phyloP scores from a whole-genome alignment of 2,113 vertebrate species.

The Triplophysa rosa region DNA sequence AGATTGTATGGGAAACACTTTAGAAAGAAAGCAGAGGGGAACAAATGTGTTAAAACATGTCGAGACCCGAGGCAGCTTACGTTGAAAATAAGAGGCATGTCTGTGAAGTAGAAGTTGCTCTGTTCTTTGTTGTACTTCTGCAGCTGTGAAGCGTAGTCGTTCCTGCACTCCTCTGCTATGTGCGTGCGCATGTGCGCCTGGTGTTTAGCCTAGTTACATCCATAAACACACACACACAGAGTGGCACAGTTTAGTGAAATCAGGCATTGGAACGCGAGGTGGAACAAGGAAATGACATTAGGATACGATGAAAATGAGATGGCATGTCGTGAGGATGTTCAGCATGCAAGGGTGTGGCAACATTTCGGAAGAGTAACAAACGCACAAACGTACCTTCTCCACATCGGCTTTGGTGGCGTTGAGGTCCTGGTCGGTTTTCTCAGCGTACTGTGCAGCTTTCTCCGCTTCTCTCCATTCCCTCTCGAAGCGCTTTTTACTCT shows the following conservation, averaged over 20 bases:
- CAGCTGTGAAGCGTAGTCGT: constrained; percentile 84
- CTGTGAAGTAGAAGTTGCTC: constrained; percentile 83
- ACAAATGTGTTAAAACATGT: background rate
- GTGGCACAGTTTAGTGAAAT: constrained; percentile 29
- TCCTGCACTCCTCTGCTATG: constrained; percentile 87
- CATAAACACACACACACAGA: constrained; percentile 17
- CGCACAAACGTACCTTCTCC: constrained; percentile 77
- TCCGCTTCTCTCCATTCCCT: constrained; percentile 88
- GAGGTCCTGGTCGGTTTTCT: constrained; percentile 85
- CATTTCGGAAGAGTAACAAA: background rate
- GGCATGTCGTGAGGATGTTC: background rate
- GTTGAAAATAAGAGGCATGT: constrained; percentile 86
- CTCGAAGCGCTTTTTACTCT: constrained; percentile 91
- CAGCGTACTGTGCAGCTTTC: constrained; percentile 79
- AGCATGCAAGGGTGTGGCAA: background rate
- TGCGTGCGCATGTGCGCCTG: constrained; percentile 83
- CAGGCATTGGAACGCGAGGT: background rate
- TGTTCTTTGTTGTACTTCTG: constrained; percentile 89
- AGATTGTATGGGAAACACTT: background rate
- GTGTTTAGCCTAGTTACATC: constrained; percentile 79
- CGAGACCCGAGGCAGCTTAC: constrained; percentile 66
- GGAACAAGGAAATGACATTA: constrained; percentile 17
- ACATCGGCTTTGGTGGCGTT: constrained; percentile 90
- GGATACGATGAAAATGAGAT: constrained; percentile 31
- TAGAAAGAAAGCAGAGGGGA: background rate